Conservation (phyloP, 30 jellyfish, hydroid and myxozoan genomes). For the Calvadosia cruxmelitensis region DNA sequence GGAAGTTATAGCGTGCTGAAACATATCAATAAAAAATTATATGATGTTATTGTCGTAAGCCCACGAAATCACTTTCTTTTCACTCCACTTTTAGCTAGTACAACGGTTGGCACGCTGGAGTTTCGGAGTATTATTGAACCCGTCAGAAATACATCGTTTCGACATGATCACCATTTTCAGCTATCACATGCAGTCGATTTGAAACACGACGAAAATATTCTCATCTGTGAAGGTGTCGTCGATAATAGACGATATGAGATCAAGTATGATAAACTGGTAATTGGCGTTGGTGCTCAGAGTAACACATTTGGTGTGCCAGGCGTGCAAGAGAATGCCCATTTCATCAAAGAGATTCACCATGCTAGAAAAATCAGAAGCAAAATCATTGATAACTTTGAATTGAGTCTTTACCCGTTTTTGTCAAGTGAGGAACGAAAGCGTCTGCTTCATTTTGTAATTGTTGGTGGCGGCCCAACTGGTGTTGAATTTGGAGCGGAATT, state of each 20-base stretch:
- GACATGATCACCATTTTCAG: constrained; percentile 93
- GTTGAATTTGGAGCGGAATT: constrained; percentile 97
- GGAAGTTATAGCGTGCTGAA: constrained; percentile 89
- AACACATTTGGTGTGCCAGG: constrained; percentile 90
- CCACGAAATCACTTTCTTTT: constrained; percentile 94
- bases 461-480: constrained; percentile 99
- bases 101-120: constrained; percentile 96
- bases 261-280: constrained; percentile 62
- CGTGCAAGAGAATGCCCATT: constrained; percentile 73
- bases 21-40: constrained; percentile 12
- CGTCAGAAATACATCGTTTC: constrained; percentile 58
- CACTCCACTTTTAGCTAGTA: constrained; percentile 85
- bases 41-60: constrained; percentile 88
- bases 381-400: constrained; percentile 76
- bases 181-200: constrained; percentile 59
- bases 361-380: constrained; percentile 78
- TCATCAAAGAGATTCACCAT: constrained; percentile 83
- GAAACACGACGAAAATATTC: constrained; percentile 42
- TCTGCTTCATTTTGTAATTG: constrained; percentile 81
- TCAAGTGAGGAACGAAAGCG: constrained; percentile 56
- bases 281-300: constrained; percentile 91
- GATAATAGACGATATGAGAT: constrained; percentile 37
- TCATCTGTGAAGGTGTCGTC: constrained; percentile 51
- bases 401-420: constrained; percentile 56
- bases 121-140: constrained; percentile 96